A percentile compares a stretch with the other conserved stretches of the same genome.
Evolutionary conservation across 2,888 invertebrate species (phyloP).

Genomic region (Azorinus chamasolen): DNA sequence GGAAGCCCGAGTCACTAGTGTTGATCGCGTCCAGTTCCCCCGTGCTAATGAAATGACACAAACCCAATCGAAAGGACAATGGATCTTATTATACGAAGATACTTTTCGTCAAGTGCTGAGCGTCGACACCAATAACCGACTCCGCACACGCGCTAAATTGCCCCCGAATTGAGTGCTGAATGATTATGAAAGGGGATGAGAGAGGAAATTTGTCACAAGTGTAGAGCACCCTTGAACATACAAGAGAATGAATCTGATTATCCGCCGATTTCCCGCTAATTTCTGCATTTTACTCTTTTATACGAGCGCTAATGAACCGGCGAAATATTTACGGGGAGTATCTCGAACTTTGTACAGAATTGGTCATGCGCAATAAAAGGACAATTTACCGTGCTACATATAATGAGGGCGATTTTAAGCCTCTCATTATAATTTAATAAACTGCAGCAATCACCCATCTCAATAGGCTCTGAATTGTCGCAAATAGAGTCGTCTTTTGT

Average conservation of each 20-base stretch:
- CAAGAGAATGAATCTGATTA: slow-evolving; percentile 34
- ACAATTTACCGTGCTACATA: slow-evolving; percentile 59
- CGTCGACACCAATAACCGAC: slow-evolving; percentile 16
- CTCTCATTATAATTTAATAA: slow-evolving; percentile 69
- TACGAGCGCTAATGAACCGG: slow-evolving; percentile 42
- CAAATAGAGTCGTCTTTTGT: slow-evolving; percentile 8
- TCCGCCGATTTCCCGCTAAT: slow-evolving; percentile 41
- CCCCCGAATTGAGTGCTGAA: slow-evolving; percentile 28
- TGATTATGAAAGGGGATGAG: slow-evolving; percentile 17
- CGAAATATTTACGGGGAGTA: slow-evolving; percentile 50
- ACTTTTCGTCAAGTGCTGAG: slow-evolving; percentile 9
- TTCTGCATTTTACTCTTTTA: slow-evolving; percentile 22
- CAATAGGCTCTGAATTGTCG: slow-evolving; percentile 17
- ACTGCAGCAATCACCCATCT: slow-evolving; percentile 40
- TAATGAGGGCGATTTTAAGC: slow-evolving; percentile 53
- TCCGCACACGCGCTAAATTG: slow-evolving; percentile 37
- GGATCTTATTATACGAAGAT: slow-evolving; percentile 32
- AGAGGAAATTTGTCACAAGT: slow-evolving; percentile 37
- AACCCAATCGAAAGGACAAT: slow-evolving; percentile 33
- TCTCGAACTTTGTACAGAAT: slow-evolving; percentile 31
- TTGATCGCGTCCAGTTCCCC: slow-evolving; percentile 25
- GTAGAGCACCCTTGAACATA: slow-evolving; percentile 28
- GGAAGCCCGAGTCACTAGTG: background rate
- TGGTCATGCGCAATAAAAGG: slow-evolving; percentile 50
- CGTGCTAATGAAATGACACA: slow-evolving; percentile 20